These are phyloP conservation scores for Coreius guichenoti DNA, from an alignment of 2,797 vertebrate genomes.

Conservation along the genomic window DNA sequence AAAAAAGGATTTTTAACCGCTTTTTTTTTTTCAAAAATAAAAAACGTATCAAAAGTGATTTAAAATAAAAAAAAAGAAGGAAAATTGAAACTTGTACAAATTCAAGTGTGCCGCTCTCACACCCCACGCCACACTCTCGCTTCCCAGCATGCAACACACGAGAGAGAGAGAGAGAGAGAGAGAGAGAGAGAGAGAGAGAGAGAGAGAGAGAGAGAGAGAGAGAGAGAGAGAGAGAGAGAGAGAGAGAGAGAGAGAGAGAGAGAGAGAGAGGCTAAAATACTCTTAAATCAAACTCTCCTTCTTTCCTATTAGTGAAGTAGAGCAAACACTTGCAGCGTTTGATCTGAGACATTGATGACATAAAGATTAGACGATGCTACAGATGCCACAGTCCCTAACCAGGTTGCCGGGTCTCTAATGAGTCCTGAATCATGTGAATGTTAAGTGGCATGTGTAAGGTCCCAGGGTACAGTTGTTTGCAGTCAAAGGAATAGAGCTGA, in stretches of 20 bases:
- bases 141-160: too few relatives aligned
- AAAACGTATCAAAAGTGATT: too few relatives aligned
- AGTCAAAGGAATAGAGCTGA: slow-evolving; percentile 69
- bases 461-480: slow-evolving; percentile 76
- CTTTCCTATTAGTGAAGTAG: slow-evolving; percentile 58
- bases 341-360: slow-evolving; percentile 79
- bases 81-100: too few relatives aligned
- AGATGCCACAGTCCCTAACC: slow-evolving; percentile 79
- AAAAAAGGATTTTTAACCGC: too few relatives aligned
- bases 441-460: slow-evolving; percentile 82
- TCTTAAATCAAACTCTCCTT: slow-evolving; percentile 7
- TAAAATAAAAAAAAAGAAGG: too few relatives aligned
- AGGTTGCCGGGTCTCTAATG: slow-evolving; percentile 79
- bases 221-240: too few relatives aligned
- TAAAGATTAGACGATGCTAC: slow-evolving; percentile 79
- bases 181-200: too few relatives aligned
- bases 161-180: too few relatives aligned
- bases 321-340: slow-evolving; percentile 77
- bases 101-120: too few relatives aligned
- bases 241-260: neutral
- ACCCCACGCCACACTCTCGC: too few relatives aligned
- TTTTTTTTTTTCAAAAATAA: too few relatives aligned
- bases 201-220: too few relatives aligned
- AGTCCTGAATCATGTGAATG: slow-evolving; percentile 81
- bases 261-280: neutral